Evolutionary conservation across 2,113 vertebrate genomes (phyloP).

Genomic region (Nothoprocta perdicaria): DNA sequence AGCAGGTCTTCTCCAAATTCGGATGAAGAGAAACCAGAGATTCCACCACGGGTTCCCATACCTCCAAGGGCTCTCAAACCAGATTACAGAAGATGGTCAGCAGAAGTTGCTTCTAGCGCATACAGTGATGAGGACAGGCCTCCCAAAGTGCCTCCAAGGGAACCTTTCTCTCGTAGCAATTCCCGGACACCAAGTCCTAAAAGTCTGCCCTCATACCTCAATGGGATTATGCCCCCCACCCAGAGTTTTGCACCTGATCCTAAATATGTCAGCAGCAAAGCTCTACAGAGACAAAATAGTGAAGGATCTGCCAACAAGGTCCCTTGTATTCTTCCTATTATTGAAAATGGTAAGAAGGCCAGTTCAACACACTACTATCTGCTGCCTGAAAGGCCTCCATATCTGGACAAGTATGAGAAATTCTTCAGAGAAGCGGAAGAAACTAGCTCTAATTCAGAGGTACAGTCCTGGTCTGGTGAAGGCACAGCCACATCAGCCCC

Average conservation of each 20-base stretch:
- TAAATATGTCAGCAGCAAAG: slow-evolving; percentile 91
- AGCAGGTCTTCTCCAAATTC: slow-evolving; percentile 76
- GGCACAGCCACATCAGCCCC: slow-evolving; percentile 20
- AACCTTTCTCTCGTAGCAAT: slow-evolving; percentile 84
- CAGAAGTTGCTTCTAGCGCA: slow-evolving; percentile 89
- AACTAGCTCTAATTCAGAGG: background rate
- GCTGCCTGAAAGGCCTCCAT: slow-evolving; percentile 86
- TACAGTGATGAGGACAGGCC: slow-evolving; percentile 93
- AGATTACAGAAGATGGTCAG: slow-evolving; percentile 94
- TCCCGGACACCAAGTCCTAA: slow-evolving; percentile 94
- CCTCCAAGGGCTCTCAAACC: slow-evolving; percentile 87
- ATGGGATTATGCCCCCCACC: slow-evolving; percentile 95
- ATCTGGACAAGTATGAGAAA: slow-evolving; percentile 86
- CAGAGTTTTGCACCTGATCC: slow-evolving; percentile 98
- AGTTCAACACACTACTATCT: slow-evolving; percentile 96
- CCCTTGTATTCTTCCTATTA: slow-evolving; percentile 94
- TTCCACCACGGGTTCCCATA: slow-evolving; percentile 93
- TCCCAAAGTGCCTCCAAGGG: slow-evolving; percentile 92
- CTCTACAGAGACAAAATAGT: slow-evolving; percentile 91
- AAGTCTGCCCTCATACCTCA: slow-evolving; percentile 91
- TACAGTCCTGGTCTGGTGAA: slow-evolving; percentile 58
- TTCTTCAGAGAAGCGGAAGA: slow-evolving; percentile 86
- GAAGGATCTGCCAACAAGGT: slow-evolving; percentile 82
- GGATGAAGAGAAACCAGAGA: slow-evolving; percentile 85
- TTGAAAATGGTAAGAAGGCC: slow-evolving; percentile 90